Conservation (phyloP, 2,113 vertebrate species). For the Scomber scombrus region DNA sequence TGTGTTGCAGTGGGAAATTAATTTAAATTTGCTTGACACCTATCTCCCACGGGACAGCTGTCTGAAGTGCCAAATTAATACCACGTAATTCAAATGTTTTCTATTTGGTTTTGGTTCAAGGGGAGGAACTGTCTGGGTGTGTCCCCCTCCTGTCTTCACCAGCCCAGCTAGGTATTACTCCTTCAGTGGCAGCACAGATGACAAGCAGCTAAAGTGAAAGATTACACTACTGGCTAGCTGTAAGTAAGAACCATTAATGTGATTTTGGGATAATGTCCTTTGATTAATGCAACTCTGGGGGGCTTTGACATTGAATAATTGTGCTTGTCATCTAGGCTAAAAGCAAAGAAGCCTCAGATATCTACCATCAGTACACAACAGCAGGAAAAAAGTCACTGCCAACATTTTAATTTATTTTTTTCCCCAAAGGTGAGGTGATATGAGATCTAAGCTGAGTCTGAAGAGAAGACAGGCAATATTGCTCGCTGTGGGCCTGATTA, state of each 20-base stretch:
- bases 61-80: slow-evolving; percentile 61
- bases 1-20: slow-evolving; percentile 38
- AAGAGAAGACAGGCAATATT: slow-evolving; percentile 54
- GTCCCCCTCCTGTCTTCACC: slow-evolving; percentile 24
- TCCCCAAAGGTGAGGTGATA: slow-evolving; percentile 65
- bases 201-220: slow-evolving; percentile 62
- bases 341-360: slow-evolving; percentile 49
- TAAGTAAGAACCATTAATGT: slow-evolving; percentile 70
- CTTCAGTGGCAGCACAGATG: slow-evolving; percentile 24
- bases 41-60: slow-evolving; percentile 17
- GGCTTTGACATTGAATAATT: slow-evolving; percentile 71
- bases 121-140: slow-evolving; percentile 35
- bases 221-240: slow-evolving; percentile 59
- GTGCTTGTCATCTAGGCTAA: slow-evolving; percentile 60
- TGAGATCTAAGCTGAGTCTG: slow-evolving; percentile 54
- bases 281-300: slow-evolving; percentile 63
- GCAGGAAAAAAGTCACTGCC: slow-evolving; percentile 27
- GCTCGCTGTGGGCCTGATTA: slow-evolving; percentile 63
- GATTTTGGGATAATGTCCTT: slow-evolving; percentile 73
- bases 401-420: slow-evolving; percentile 68
- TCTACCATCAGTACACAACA: slow-evolving; percentile 59
- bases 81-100: slow-evolving; percentile 34
- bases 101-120: slow-evolving; percentile 37
- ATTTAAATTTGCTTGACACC: slow-evolving; percentile 65
- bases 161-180: slow-evolving; percentile 27